Base-by-base conservation (phyloP, 2,797 vertebrate genomes). In the Cuculus canorus region DNA sequence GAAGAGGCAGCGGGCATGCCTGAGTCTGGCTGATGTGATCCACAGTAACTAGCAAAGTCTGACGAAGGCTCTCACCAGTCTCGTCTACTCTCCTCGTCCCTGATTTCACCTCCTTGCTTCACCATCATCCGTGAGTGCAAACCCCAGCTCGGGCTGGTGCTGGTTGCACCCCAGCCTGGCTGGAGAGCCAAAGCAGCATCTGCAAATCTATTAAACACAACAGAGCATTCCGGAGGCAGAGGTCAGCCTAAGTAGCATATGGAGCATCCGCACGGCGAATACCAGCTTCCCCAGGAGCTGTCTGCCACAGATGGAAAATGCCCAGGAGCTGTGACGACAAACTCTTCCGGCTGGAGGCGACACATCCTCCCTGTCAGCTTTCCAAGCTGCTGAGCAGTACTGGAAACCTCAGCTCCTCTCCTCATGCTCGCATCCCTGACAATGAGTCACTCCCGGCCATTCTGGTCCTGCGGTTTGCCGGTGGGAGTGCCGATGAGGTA, bases 241-340 rank as follows among this genome's bases (percentile, higher is more conserved):
- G 93, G 94, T 80, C 90, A 94, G 81, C 60, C 66, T 53, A 30
- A 80, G 88, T 91, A 95, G 83, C 96, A 97, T 77, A 96, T 87
- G 92, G 95, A 92, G 81, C 78, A 70, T 82, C n/a, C 3, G 23
- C 3, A 1, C 45, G 63, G 72, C 1, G 19, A 91, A 52, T 7
- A 45, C 69, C 5, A 5, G 82, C 66, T 80, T 93, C 94, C 73
- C 63, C 11, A 8, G 86, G 90, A 90, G 90, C 83, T 76, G 94
- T 76, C 95, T 96, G 88, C 78, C 1, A 0, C 94, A 96, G 95
- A 94, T 94, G 94, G 94, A 94, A 89, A 81, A 81, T 88, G 82
- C 87, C 85, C 89, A 93, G 93, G 75, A 97, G 87, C 90, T 82
- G 87, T 86, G 93, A 95, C 1, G 5, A 89, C 37, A 6, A 52